These are phyloP conservation scores for Pygocentrus nattereri DNA, from an alignment of 2,797 vertebrate genomes.

Conservation along the genomic window DNA sequence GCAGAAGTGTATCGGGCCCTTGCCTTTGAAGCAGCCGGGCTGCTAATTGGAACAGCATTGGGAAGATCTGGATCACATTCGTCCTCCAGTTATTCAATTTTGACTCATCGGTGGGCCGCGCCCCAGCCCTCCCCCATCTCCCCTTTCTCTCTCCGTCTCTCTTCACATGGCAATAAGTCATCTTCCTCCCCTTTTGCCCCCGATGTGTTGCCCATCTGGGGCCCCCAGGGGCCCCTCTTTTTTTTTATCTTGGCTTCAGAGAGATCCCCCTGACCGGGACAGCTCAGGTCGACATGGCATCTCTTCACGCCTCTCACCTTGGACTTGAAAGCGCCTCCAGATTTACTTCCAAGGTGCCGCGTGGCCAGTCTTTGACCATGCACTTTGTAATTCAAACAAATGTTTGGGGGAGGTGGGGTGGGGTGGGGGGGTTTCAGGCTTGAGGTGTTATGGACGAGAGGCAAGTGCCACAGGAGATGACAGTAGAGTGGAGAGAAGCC, in stretches of 20 bases:
- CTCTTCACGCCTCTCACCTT: conserved; percentile 80
- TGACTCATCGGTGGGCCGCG: conserved; percentile 66
- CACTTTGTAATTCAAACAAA: conserved; percentile 86
- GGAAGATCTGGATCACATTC: conserved; percentile 81
- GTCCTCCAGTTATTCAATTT: conserved; percentile 77
- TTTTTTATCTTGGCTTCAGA: conserved; percentile 38
- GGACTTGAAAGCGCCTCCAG: conserved; percentile 75
- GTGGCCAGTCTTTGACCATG: conserved; percentile 77
- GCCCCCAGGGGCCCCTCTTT: conserved; percentile 62
- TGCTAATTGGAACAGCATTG: conserved; percentile 84
- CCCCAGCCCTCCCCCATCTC: conserved; percentile 46
- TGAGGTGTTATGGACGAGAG: conserved; percentile 81
- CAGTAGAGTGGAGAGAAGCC: conserved; percentile 4
- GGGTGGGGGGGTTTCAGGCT: conserved; percentile 72
- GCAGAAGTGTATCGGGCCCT: conserved; percentile 70
- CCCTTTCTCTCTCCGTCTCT: conserved; percentile 54
- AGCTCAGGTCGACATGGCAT: conserved; percentile 71
- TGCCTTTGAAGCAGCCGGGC: conserved; percentile 78
- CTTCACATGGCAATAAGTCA: conserved; percentile 80
- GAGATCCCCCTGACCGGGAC: conserved; percentile 46
- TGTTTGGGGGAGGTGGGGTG: conserved; percentile 65
- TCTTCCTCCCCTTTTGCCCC: conserved; percentile 74
- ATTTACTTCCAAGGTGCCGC: conserved; percentile 77
- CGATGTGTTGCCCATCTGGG: conserved; percentile 79
- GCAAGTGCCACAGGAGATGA: conserved; percentile 75